Conservation (phyloP, 2,888 invertebrate genomes). For the Aleiodes alternator region DNA sequence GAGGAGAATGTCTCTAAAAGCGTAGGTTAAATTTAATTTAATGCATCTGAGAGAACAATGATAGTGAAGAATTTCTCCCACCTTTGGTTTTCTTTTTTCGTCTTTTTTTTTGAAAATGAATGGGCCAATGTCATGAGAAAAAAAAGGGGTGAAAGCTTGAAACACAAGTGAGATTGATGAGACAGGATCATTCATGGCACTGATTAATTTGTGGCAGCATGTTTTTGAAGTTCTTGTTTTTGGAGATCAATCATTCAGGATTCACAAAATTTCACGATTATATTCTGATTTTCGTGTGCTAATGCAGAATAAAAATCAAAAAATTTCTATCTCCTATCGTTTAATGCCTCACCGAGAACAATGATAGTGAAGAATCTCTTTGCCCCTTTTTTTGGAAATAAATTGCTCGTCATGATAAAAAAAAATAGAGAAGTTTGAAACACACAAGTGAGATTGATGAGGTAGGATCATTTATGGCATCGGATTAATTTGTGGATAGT, state of each 20-base stretch:
- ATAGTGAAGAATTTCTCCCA: not conserved
- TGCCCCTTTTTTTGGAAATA: too few relatives aligned
- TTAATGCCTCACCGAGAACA: not conserved
- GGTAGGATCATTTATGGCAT: conserved; percentile 43
- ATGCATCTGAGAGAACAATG: conserved; percentile 1
- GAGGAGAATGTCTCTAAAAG: conserved; percentile 13
- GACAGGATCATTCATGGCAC: conserved; percentile 42
- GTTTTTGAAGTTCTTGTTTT: too few relatives aligned
- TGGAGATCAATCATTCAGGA: too few relatives aligned
- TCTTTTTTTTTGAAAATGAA: too few relatives aligned
- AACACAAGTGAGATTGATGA: conserved; percentile 47
- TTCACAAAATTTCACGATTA: too few relatives aligned
- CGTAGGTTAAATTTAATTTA: conserved; percentile 7
- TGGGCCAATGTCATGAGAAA: too few relatives aligned
- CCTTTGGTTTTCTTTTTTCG: too few relatives aligned
- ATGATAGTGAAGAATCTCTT: not conserved
- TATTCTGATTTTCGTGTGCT: too few relatives aligned
- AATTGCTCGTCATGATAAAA: too few relatives aligned
- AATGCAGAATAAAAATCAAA: too few relatives aligned
- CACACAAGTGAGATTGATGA: conserved; percentile 46
- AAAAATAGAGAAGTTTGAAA: conserved; percentile 39
- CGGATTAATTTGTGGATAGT: conserved; percentile 45
- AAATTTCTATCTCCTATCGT: not conserved
- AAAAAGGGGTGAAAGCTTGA: conserved; percentile 38
- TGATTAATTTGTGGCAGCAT: conserved; percentile 44